Conservation (phyloP, 2,888 invertebrate species). For the Mylabris sibirica region DNA sequence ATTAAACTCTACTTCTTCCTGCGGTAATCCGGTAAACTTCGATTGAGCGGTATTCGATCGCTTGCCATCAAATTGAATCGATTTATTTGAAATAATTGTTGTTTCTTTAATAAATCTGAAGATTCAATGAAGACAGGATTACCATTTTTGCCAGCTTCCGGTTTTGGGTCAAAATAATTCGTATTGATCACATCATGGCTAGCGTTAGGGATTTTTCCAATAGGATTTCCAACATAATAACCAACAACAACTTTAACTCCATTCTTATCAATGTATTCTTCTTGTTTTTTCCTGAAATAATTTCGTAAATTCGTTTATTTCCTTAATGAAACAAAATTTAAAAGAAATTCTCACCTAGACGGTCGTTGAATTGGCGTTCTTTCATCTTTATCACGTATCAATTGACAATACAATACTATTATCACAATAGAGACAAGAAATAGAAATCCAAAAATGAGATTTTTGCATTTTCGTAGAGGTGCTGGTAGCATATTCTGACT, state of each 20-base stretch:
- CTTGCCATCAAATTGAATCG: constrained; percentile 88
- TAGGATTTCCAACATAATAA: constrained; percentile 84
- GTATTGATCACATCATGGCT: constrained; percentile 75
- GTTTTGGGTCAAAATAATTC: constrained; percentile 79
- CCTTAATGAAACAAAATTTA: neutral
- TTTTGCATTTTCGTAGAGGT: constrained; percentile 54
- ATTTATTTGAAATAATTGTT: constrained; percentile 82
- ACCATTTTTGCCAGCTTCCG: constrained; percentile 80
- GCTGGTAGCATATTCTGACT: constrained; percentile 52
- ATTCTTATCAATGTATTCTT: constrained; percentile 74
- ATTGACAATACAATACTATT: constrained; percentile 47
- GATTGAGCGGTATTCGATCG: constrained; percentile 85
- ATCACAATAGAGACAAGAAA: constrained; percentile 46
- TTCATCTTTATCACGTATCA: constrained; percentile 35
- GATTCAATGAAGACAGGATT: constrained; percentile 80
- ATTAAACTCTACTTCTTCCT: constrained; percentile 71
- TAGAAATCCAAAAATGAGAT: constrained; percentile 49
- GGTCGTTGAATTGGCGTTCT: neutral
- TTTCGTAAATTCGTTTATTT: neutral
- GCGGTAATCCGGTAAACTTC: constrained; percentile 84
- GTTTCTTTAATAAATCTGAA: constrained; percentile 77
- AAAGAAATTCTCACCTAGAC: neutral
- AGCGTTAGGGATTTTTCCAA: constrained; percentile 70
- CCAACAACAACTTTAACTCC: constrained; percentile 88
- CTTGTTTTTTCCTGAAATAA: constrained; percentile 66